These are phyloP conservation scores for Macropus fuliginosus DNA, from an alignment of 2,797 vertebrate species.

Conservation along the genomic window DNA sequence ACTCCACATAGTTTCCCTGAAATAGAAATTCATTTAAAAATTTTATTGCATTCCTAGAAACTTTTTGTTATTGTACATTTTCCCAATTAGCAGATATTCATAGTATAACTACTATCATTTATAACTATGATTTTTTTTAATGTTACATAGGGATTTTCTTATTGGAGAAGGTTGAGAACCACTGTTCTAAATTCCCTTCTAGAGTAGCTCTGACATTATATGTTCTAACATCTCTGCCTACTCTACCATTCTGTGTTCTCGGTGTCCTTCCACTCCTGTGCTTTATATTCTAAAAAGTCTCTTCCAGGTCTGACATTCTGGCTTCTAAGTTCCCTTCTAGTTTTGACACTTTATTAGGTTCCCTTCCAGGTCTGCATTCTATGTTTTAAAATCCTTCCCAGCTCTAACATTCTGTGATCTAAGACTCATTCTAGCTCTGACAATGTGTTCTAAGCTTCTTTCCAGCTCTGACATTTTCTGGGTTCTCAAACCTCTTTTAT, in stretches of 20 bases:
- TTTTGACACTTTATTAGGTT: not conserved
- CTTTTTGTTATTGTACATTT: not conserved
- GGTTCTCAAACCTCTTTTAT: not conserved
- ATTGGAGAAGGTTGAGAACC: not conserved
- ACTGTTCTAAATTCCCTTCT: not conserved
- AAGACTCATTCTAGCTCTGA: not conserved
- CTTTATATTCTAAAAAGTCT: not conserved
- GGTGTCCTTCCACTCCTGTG: not conserved
- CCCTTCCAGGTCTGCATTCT: not conserved
- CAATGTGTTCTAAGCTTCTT: not conserved
- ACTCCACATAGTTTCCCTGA: not conserved
- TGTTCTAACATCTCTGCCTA: not conserved
- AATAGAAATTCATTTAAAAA: not conserved
- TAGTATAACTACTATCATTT: not conserved
- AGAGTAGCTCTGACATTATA: not conserved
- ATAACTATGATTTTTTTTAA: not conserved
- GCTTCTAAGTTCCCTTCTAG: not conserved
- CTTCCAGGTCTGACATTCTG: not conserved
- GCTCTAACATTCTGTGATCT: not conserved
- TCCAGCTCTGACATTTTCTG: not conserved
- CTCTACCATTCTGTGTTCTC: not conserved
- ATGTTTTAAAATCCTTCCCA: not conserved
- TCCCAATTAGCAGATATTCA: not conserved
- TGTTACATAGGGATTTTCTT: not conserved
- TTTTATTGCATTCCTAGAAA: not conserved